Percentiles rank a stretch among this genome's conserved stretches.
These are phyloP conservation scores for Bettongia penicillata DNA, from an alignment of 2,113 vertebrate genomes.

Conservation along the genomic window DNA sequence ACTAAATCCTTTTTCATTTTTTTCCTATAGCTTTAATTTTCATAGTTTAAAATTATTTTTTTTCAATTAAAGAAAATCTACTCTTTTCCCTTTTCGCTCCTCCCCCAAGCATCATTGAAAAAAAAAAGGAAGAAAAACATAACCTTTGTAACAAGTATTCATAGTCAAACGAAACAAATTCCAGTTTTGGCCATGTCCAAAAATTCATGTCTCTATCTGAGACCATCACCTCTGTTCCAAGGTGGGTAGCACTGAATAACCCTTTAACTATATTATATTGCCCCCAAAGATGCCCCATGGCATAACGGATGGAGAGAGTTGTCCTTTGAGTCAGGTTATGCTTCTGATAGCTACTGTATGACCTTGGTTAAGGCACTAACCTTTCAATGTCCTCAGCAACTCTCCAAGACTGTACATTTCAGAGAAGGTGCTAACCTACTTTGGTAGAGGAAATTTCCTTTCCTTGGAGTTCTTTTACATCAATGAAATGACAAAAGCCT, in stretches of 20 bases:
- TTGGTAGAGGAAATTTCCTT: not conserved
- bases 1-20: not conserved
- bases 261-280: not conserved
- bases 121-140: not conserved
- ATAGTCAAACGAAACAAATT: not conserved
- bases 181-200: not conserved
- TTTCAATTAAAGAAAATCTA: not conserved
- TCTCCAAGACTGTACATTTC: not conserved
- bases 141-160: not conserved
- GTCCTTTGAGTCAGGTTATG: not conserved
- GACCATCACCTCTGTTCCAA: not conserved
- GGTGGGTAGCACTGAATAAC: not conserved
- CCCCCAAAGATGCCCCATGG: not conserved
- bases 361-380: not conserved
- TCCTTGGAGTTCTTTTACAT: not conserved
- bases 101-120: not conserved
- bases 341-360: not conserved
- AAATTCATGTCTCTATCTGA: not conserved
- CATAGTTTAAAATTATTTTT: not conserved
- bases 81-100: not conserved
- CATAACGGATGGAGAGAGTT: not conserved
- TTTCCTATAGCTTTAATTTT: not conserved
- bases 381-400: not conserved
- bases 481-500: not conserved
- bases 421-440: not conserved